A percentile compares a stretch with the other conserved stretches of the same genome.
These are phyloP conservation scores for Parazoanthus atlanticus DNA, from an alignment of 92 coral and sea anemone genomes.

Conservation along the genomic window DNA sequence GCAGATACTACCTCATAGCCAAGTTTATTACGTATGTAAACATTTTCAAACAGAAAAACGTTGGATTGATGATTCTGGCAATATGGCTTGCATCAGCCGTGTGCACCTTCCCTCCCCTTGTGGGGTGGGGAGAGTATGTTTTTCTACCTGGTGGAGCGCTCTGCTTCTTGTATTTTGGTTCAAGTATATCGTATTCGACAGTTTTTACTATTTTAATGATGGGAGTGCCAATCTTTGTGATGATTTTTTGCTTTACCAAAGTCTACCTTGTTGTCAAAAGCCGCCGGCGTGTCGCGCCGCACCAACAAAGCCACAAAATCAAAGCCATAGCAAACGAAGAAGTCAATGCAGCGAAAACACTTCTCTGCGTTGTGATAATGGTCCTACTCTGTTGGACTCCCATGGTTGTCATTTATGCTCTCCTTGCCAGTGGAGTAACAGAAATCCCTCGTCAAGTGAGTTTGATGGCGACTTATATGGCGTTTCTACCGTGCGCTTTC, in stretches of 20 bases:
- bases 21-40: constrained; percentile 57
- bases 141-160: constrained; percentile 73
- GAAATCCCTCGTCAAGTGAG: constrained; percentile 57
- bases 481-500: constrained; percentile 48
- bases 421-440: constrained; percentile 47
- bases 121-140: constrained; percentile 73
- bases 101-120: constrained; percentile 67
- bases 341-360: constrained; percentile 61
- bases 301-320: neutral
- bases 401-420: constrained; percentile 43
- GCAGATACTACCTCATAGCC: constrained; percentile 69
- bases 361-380: constrained; percentile 59
- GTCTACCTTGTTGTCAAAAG: constrained; percentile 53
- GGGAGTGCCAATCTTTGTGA: constrained; percentile 62
- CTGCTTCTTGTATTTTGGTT: constrained; percentile 67
- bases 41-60: constrained; percentile 61
- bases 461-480: constrained; percentile 47
- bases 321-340: constrained; percentile 49
- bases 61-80: constrained; percentile 52
- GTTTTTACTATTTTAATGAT: constrained; percentile 67
- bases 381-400: constrained; percentile 63
- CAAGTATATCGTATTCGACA: constrained; percentile 64
- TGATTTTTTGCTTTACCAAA: constrained; percentile 61
- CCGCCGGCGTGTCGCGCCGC: constrained; percentile 44
- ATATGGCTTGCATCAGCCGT: constrained; percentile 58